Conservation (phyloP, 2,113 vertebrate genomes). For the Boleophthalmus pectinirostris region DNA sequence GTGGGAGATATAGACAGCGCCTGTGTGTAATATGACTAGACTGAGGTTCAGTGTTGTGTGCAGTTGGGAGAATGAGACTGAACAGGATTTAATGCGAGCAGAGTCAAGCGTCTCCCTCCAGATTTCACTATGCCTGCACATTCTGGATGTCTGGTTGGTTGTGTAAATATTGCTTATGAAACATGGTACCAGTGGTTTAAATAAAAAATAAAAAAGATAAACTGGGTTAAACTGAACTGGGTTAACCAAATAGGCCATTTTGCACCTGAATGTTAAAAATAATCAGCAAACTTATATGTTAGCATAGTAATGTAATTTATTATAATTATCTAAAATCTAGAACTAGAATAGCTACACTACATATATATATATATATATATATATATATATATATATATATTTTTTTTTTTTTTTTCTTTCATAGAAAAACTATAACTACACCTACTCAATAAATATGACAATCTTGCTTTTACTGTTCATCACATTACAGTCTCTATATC, state of each 20-base stretch:
- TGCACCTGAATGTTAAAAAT: too few relatives aligned
- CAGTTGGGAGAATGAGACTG: conserved; percentile 33
- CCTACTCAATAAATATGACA: too few relatives aligned
- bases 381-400: too few relatives aligned
- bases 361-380: too few relatives aligned
- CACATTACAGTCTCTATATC: not conserved
- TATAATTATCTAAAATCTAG: too few relatives aligned
- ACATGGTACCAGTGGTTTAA: not conserved
- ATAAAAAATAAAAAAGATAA: not conserved
- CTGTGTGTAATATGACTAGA: conserved; percentile 16
- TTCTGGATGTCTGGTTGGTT: conserved; percentile 6
- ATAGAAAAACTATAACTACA: too few relatives aligned
- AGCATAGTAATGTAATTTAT: too few relatives aligned
- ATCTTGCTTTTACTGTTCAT: too few relatives aligned
- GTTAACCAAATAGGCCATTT: too few relatives aligned
- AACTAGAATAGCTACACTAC: too few relatives aligned
- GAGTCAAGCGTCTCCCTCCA: conserved; percentile 29
- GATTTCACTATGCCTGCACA: conserved; percentile 18
- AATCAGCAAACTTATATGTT: too few relatives aligned
- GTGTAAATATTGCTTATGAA: conserved; percentile 13
- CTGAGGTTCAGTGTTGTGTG: conserved; percentile 15
- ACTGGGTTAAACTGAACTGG: not conserved
- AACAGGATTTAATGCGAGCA: conserved; percentile 28
- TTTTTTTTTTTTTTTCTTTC: too few relatives aligned
- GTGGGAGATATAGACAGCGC: conserved; percentile 17